Base-by-base conservation (phyloP, 1,140 invertebrate species). In the Solen grandis region DNA sequence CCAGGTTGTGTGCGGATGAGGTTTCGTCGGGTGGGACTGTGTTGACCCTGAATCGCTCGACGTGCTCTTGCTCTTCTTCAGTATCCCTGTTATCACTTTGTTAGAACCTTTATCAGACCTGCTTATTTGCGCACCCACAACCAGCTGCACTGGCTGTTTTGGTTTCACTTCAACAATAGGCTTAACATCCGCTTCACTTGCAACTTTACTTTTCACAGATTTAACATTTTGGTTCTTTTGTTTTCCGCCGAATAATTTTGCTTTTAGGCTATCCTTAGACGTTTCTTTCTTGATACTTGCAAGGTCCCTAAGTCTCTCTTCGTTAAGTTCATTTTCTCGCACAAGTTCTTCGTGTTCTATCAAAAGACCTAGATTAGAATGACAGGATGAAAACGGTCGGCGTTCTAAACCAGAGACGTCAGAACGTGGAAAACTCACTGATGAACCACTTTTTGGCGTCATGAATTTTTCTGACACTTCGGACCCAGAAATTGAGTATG, bases 321-420 rank as follows among this genome's bases (percentile, higher is more conserved):
- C 70, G 33, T 73, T 73, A 22, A 29, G 4, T 60, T 59, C 70
- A 29, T 73, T 73, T 8, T 73, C 70, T 41, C 57, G 41, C 14
- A 33, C 70, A 22, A 60, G 55, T 33, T 46, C 57, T 38, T 73
- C 55, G 22, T 73, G 46, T 73, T 73, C 70, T 38, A 73, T 22
- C 70, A 73, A 46, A 31, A 73, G 41, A 5, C 54, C 27, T n/a
- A 73, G n/a, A n/a, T 73, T 73, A 1, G 70, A 73, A 60, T 73
- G 70, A 46, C 70, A 73, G 4, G 70, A 73, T 25, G 55, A 73
- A 73, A 57, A 73, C 8, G 57, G 50, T 41, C 46, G 27, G n/a
- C 31, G 33, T n/a, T 73, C 55, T 16, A 73, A 27, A 41, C 55
- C 41, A 1, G 70, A 73, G 33, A 73, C 2, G 22, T 73, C 70